Evolutionary conservation across 2,797 vertebrate species (phyloP).

Genomic region (Etheostoma nigrum): DNA sequence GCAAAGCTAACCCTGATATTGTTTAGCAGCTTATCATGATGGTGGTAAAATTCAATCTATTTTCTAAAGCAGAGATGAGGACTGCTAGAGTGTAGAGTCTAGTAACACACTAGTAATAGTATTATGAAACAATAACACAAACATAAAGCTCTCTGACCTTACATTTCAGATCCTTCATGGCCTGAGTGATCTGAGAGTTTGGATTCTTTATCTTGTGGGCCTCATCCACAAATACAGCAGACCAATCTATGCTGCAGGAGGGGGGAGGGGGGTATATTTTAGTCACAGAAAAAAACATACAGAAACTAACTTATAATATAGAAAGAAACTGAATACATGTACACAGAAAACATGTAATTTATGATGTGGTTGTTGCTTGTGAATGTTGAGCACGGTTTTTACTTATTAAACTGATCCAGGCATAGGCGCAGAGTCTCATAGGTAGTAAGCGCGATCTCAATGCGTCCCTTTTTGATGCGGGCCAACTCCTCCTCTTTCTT

Average conservation of each 20-base stretch:
- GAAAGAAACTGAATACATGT: background rate
- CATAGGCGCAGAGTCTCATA: constrained; percentile 93
- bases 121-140: constrained; percentile 5
- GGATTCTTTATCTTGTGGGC: constrained; percentile 97
- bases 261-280: constrained; percentile 4
- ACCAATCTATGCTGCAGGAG: constrained; percentile 89
- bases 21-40: background rate
- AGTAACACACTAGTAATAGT: constrained; percentile 4
- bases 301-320: background rate
- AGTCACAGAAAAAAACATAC: background rate
- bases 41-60: background rate
- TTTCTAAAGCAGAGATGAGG: background rate
- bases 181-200: constrained; percentile 92
- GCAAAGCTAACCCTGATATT: background rate
- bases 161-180: constrained; percentile 93
- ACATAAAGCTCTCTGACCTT: constrained; percentile 79
- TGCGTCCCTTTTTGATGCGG: constrained; percentile 90
- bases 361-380: background rate
- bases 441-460: constrained; percentile 93
- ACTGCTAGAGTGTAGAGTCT: background rate
- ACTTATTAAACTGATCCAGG: constrained; percentile 95
- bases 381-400: constrained; percentile 31
- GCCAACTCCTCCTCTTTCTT: constrained; percentile 90
- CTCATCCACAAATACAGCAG: constrained; percentile 95
- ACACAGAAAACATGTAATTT: background rate